phyloP scores from a whole-genome alignment of 1,140 invertebrate genomes.

The Zaprionus tsacasi region DNA sequence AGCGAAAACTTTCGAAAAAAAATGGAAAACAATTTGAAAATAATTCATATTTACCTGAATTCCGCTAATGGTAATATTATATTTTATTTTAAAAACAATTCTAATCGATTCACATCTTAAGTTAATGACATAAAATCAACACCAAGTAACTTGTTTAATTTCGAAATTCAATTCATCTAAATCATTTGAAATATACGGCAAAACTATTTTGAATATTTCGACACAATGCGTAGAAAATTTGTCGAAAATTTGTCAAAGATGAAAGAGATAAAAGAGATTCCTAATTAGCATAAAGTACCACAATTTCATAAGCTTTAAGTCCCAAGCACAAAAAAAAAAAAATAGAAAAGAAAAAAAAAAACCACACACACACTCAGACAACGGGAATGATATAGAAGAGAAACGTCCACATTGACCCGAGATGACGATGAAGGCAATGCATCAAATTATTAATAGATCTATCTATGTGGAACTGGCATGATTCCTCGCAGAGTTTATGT shows the following conservation, averaged over 20 bases:
- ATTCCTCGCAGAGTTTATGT: slow-evolving; percentile 7
- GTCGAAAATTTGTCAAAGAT: slow-evolving; percentile 6
- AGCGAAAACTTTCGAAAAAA: neutral
- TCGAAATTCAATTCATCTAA: slow-evolving; percentile 19
- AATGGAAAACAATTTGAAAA: neutral
- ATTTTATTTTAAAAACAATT: neutral
- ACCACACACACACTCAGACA: slow-evolving; percentile 11
- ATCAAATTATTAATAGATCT: slow-evolving; percentile 55
- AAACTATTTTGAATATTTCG: neutral
- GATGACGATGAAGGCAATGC: slow-evolving; percentile 46
- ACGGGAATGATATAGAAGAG: slow-evolving; percentile 1
- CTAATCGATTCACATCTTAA: neutral
- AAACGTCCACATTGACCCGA: slow-evolving; percentile 27
- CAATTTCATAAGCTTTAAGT: slow-evolving; percentile 26
- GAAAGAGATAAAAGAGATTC: slow-evolving; percentile 30
- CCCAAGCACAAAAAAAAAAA: neutral
- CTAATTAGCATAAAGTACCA: slow-evolving; percentile 21
- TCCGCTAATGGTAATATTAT: neutral
- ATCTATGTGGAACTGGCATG: slow-evolving; percentile 30
- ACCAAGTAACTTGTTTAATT: slow-evolving; percentile 28
- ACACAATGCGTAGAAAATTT: slow-evolving; percentile 2
- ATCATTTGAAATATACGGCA: neutral
- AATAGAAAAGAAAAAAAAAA: neutral
- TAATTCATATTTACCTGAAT: neutral
- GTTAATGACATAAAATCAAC: neutral